Conservation (phyloP, 2,888 invertebrate genomes). For the Clunio marinus region DNA sequence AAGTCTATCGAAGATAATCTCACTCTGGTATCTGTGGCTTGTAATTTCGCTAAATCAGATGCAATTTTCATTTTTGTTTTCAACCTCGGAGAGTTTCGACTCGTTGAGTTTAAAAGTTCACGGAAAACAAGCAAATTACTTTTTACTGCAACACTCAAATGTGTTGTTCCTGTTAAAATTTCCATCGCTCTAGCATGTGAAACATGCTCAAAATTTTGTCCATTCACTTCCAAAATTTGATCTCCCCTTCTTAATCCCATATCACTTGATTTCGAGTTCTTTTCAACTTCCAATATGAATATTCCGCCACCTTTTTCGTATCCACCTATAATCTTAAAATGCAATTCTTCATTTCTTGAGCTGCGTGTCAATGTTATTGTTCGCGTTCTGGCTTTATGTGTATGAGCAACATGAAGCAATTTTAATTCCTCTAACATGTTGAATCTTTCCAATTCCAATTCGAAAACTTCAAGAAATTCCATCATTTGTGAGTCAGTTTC, state of each 20-base stretch:
- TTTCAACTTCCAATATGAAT: constrained; percentile 91
- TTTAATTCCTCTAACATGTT: constrained; percentile 79
- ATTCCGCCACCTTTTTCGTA: constrained; percentile 88
- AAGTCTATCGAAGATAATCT: constrained; percentile 76
- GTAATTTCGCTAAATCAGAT: constrained; percentile 64
- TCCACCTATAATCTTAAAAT: constrained; percentile 91
- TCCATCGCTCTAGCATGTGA: constrained; percentile 88
- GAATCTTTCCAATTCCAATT: constrained; percentile 75
- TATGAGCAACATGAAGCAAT: constrained; percentile 92
- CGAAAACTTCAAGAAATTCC: constrained; percentile 91
- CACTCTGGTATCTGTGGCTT: constrained; percentile 62
- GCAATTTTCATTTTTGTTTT: constrained; percentile 46
- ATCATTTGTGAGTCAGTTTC: constrained; percentile 95
- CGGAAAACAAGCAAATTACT: constrained; percentile 89
- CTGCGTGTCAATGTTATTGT: constrained; percentile 88
- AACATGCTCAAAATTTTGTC: constrained; percentile 92
- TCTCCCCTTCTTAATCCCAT: constrained; percentile 95
- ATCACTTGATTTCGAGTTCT: constrained; percentile 89
- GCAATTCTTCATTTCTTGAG: constrained; percentile 86
- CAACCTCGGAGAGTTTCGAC: constrained; percentile 70
- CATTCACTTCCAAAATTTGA: constrained; percentile 97
- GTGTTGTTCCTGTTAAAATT: constrained; percentile 88
- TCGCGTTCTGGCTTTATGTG: constrained; percentile 90
- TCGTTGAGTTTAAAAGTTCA: constrained; percentile 56
- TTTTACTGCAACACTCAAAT: constrained; percentile 93